A percentile compares a stretch with the other conserved stretches of the same genome.
These are phyloP conservation scores for Mesoclemmys tuberculata DNA, from an alignment of 2,113 vertebrate species.

Conservation along the genomic window DNA sequence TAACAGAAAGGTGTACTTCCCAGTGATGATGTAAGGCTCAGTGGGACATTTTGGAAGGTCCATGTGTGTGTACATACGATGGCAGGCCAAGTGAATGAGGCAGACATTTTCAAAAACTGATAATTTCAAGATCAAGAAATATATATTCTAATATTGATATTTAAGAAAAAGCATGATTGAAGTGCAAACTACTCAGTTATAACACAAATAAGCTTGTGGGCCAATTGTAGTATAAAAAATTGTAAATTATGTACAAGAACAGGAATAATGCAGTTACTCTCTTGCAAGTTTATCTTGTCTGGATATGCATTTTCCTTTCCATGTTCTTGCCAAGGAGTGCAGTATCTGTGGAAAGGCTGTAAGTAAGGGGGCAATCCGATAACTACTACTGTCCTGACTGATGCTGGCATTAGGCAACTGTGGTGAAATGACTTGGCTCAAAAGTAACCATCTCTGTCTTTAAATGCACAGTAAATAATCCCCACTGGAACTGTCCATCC, in stretches of 20 bases:
- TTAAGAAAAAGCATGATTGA: not conserved
- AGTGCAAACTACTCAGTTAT: not conserved
- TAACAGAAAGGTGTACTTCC: not conserved
- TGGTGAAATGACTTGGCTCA: not conserved
- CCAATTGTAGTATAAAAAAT: not conserved
- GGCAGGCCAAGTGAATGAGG: not conserved
- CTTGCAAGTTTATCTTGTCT: not conserved
- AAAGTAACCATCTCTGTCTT: not conserved
- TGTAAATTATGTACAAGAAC: not conserved
- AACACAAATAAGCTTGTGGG: not conserved
- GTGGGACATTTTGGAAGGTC: not conserved
- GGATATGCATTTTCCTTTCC: not conserved
- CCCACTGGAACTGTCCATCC: not conserved
- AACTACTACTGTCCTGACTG: not conserved
- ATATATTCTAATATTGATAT: not conserved
- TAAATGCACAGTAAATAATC: not conserved
- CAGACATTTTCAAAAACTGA: not conserved
- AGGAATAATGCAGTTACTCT: not conserved
- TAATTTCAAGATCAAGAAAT: not conserved
- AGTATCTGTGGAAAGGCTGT: not conserved
- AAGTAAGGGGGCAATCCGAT: not conserved
- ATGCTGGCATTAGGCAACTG: not conserved
- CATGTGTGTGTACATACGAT: fast-evolving
- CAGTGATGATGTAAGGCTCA: not conserved
- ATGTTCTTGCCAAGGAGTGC: not conserved